Evolutionary conservation across 2,888 invertebrate genomes (phyloP).

Genomic region (Drosophila infuscata): DNA sequence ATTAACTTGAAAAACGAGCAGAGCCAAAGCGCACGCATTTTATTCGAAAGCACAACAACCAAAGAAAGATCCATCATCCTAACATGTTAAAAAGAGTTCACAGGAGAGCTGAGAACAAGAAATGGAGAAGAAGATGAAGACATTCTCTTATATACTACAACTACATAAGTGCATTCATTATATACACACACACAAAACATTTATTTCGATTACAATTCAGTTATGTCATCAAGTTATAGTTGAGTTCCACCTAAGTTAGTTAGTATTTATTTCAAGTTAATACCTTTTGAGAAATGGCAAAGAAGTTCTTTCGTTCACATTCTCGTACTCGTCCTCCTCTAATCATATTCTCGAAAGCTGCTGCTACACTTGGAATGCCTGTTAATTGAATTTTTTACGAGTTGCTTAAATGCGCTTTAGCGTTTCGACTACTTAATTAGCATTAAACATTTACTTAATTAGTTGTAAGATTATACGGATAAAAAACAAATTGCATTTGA

Average conservation of each 20-base stretch:
- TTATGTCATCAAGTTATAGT: constrained; percentile 75
- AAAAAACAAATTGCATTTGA: constrained; percentile 84
- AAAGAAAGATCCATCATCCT: constrained; percentile 78
- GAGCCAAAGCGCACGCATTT: constrained; percentile 67
- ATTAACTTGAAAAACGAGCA: constrained; percentile 64
- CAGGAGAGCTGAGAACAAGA: constrained; percentile 54
- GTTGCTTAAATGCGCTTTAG: constrained; percentile 49
- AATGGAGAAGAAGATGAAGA: constrained; percentile 3
- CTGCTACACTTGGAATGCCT: constrained; percentile 67
- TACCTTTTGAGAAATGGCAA: constrained; percentile 46
- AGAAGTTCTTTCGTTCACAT: constrained; percentile 31
- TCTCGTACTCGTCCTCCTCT: constrained; percentile 33
- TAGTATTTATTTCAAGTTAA: constrained; percentile 67
- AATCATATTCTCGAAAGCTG: constrained; percentile 47
- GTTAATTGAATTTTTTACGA: constrained; percentile 47
- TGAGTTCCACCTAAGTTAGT: constrained; percentile 75
- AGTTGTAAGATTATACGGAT: constrained; percentile 61
- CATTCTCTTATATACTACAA: constrained; percentile 13
- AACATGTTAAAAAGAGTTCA: constrained; percentile 47
- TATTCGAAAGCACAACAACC: constrained; percentile 83
- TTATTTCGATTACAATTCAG: constrained; percentile 69
- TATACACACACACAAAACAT: constrained; percentile 51
- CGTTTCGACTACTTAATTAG: constrained; percentile 46
- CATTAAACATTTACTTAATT: constrained; percentile 63
- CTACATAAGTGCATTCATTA: constrained; percentile 47